These are phyloP conservation scores for Scylla paramamosain DNA, from an alignment of 1,140 invertebrate genomes.

Conservation along the genomic window DNA sequence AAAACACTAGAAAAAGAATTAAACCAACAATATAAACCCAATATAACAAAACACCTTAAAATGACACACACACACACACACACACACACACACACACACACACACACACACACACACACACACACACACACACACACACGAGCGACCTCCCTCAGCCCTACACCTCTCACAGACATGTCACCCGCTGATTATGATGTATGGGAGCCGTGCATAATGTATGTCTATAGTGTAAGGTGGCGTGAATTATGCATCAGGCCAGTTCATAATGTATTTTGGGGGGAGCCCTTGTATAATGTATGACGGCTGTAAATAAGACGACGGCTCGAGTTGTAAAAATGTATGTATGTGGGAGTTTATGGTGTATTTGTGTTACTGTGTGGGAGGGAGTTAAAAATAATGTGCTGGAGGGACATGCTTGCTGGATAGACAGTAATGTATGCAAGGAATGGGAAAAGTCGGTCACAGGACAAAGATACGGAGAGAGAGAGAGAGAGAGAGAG, in stretches of 20 bases:
- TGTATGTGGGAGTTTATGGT: not conserved
- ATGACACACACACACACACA: too few species aligned
- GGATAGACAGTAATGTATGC: not conserved
- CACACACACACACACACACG: slow-evolving; percentile 19
- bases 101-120: slow-evolving; percentile 7
- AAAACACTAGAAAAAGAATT: too few species aligned
- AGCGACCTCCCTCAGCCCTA: not conserved
- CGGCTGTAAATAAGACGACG: not conserved
- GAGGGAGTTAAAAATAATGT: not conserved
- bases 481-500: too few species aligned
- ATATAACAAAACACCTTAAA: too few species aligned
- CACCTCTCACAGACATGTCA: not conserved
- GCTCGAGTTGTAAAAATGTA: not conserved
- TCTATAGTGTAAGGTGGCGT: not conserved
- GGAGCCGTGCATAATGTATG: not conserved
- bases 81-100: too few species aligned
- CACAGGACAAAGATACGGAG: too few species aligned
- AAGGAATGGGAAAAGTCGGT: too few species aligned
- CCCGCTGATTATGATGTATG: slow-evolving; percentile 22
- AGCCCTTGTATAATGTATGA: not conserved
- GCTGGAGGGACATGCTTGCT: not conserved
- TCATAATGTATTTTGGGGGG: not conserved
- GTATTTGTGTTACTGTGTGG: not conserved
- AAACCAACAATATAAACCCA: too few species aligned
- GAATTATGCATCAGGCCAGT: not conserved